phyloP scores from a whole-genome alignment of 2,113 vertebrate species.

The Leucopsar rothschildi region DNA sequence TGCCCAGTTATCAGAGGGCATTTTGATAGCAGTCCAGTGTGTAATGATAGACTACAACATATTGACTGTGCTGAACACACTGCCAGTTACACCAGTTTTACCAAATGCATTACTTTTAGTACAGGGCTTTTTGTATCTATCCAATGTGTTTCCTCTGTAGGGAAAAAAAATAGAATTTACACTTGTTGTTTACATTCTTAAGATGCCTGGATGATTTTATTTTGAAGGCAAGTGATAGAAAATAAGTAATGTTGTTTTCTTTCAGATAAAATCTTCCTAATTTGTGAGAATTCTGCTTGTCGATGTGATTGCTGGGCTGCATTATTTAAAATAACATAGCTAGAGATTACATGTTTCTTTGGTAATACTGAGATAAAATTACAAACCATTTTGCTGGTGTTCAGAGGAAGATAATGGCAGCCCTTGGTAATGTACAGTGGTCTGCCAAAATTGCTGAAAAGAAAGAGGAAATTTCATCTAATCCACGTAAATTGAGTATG shows the following conservation, averaged over 20 bases:
- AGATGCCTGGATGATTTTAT: not conserved
- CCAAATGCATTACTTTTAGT: not conserved
- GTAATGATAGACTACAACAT: not conserved
- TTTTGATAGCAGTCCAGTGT: not conserved
- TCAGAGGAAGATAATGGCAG: conserved; percentile 51
- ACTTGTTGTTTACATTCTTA: not conserved
- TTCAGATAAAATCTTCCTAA: not conserved
- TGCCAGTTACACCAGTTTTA: not conserved
- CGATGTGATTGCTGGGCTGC: not conserved
- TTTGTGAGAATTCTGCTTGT: conserved; percentile 20
- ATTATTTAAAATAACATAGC: conserved; percentile 44
- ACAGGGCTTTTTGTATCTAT: not conserved
- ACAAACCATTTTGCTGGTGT: not conserved
- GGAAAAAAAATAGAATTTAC: not conserved
- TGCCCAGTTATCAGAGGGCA: not conserved
- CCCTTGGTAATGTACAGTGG: not conserved
- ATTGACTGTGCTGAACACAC: not conserved
- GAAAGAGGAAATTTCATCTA: conserved; percentile 38
- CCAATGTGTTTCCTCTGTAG: not conserved
- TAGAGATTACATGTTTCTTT: conserved; percentile 37
- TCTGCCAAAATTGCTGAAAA: conserved; percentile 51
- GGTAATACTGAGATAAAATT: conserved; percentile 50
- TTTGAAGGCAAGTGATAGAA: not conserved
- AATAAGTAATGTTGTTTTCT: conserved; percentile 17
- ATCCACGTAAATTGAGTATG: conserved; percentile 8